These are phyloP conservation scores for Phragmatobia fuliginosa DNA, from an alignment of 2,888 invertebrate species.

Conservation along the genomic window DNA sequence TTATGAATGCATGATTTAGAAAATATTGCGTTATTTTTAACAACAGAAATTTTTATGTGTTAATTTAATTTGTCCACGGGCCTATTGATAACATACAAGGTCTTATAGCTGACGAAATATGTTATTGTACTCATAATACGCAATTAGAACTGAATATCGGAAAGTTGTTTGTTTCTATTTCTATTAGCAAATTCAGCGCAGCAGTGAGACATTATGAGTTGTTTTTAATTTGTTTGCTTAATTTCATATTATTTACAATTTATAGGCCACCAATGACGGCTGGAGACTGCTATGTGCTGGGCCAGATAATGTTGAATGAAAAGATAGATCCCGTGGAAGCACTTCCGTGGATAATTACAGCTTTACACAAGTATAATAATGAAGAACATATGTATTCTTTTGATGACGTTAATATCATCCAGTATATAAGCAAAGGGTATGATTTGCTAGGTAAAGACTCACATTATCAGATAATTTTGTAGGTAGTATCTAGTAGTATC, in stretches of 20 bases:
- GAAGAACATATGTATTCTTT: slow-evolving; percentile 83
- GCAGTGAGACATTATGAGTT: too few relatives aligned
- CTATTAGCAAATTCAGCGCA: too few relatives aligned
- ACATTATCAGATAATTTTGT: background rate
- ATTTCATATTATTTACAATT: slow-evolving; percentile 22
- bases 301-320: slow-evolving; percentile 94
- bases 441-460: slow-evolving; percentile 92
- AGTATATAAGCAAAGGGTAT: slow-evolving; percentile 97
- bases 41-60: background rate
- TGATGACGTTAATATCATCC: slow-evolving; percentile 93
- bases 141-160: background rate
- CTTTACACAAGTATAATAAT: slow-evolving; percentile 90
- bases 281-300: slow-evolving; percentile 98
- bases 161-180: background rate
- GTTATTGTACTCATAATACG: background rate
- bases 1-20: too few relatives aligned
- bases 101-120: background rate
- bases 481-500: too few relatives aligned
- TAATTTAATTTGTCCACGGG: background rate
- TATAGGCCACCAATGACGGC: slow-evolving; percentile 90
- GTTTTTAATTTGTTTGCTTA: too few relatives aligned
- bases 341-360: slow-evolving; percentile 97
- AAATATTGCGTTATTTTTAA: background rate
- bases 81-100: background rate
- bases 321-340: slow-evolving; percentile 97